Evolutionary conservation across 2,113 vertebrate genomes (phyloP), one percentile per base, ranked within the genome.

Genomic region (Mesocricetus auratus): DNA sequence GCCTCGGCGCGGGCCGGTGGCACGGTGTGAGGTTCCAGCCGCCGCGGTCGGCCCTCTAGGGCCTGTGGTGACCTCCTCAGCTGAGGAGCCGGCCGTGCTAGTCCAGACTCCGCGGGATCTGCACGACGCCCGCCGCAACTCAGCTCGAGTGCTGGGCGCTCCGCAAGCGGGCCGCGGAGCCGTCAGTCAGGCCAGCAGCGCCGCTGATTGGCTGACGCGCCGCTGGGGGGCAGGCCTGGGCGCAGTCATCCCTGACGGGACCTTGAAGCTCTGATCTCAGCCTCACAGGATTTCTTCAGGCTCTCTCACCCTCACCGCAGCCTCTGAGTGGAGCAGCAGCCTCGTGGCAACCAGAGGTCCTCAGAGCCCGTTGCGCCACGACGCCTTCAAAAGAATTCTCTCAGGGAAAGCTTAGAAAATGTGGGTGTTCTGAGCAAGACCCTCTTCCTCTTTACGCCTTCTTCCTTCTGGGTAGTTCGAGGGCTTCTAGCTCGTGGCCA

Each of bases 151-250:
- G 91, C 95, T 97, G 98, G 97, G 98, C 97, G 93, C 93, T 95
- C 96, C 69, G 96, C 95, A 88, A 94, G 75, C 73, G 97, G 97
- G 89, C 93, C 73, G 94, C 75, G 42, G 71, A 93, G 93, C 97
- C 96, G 98, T 98, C 98, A 97, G 90, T 98, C 98, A 98, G 93
- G 90, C 91, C 21, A 16, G 33, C 64, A 2, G 42, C 12, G 42
- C 90, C 92, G 56, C 91, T 68, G 86, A 97, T 98, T 98, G 97
- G 97, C 31, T 15, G n/a, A 78, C 21, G 47, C 87, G 71, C 90
- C 83, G 83, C 53, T 39, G 93, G 97, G 97, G 86, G 93, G 58
- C 81, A 93, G 81, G 33, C 68, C 29, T 16, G 29, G 17, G 74
- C 1, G n/a, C 50, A 74, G 3, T 16, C 86, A 56, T 89, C 50